phyloP scores from a whole-genome alignment of 2,113 vertebrate species.

The Todiramphus saurophagus region DNA sequence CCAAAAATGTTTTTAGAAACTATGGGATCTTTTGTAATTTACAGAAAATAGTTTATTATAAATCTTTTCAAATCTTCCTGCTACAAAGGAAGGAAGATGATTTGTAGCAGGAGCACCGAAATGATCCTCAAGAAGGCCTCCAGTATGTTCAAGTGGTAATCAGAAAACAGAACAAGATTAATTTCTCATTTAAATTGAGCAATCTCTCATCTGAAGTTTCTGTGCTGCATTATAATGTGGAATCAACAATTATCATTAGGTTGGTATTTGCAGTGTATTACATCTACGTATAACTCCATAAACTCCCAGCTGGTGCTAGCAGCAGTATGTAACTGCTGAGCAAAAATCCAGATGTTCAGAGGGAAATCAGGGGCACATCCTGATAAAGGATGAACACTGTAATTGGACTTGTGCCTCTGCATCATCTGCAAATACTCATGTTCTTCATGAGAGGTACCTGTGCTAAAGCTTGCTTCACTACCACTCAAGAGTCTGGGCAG shows the following conservation, averaged over 20 bases:
- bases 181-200: background rate
- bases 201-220: background rate
- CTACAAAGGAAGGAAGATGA: background rate
- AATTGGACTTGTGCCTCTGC: background rate
- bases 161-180: background rate
- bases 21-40: background rate
- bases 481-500: fast-evolving
- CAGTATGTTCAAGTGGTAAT: background rate
- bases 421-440: background rate
- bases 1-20: background rate
- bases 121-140: background rate
- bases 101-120: background rate
- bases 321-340: background rate
- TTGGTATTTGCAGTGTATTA: background rate
- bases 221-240: background rate
- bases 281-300: background rate
- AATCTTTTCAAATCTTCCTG: background rate
- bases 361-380: background rate
- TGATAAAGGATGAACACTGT: background rate
- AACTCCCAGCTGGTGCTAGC: background rate
- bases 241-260: background rate
- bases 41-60: background rate
- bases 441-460: background rate
- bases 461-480: background rate
- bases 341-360: background rate